Evolutionary conservation across 1,140 invertebrate genomes (phyloP), one percentile per base, ranked within the genome.

Genomic region (Manduca sexta): DNA sequence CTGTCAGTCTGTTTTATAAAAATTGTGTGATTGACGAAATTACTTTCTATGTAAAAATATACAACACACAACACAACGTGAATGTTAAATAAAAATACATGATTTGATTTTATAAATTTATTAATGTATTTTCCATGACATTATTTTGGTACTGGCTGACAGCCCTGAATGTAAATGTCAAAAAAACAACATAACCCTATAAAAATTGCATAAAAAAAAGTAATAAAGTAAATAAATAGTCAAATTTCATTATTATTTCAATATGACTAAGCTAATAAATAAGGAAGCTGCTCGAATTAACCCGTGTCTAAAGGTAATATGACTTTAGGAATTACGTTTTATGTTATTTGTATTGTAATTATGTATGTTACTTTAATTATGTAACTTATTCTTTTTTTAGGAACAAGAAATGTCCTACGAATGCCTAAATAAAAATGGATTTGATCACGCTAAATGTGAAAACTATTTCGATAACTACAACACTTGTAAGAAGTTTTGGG

Each of bases 401-500:
- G 90, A 91, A 71, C 89, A 90, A 62, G 75, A 89, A 43, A 56
- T 88, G 41, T 89, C 90, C 2, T 88, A 87, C 52, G 84, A 88
- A 67, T 92, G 90, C 57, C 71, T 91, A 18, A 84, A 87, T 60
- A 87, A 88, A 58, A 88, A 90, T 70, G 86, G 87, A 51, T 91
- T 85, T 62, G 83, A 90, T 53, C 87, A 86, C 39, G 84, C 88
- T n/a, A 89, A 89, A 66, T 92, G 90, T 60, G 77, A 87, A 68
- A 50, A 84, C 3, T 87, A 89, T 65, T 91, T 92, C 58, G 89
- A 89, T 33, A 92, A 92, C 58, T 92, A 91, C 54, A 91, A 90
- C 30, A 87, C 84, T 30, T 92, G 90, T 73, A 89, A 89, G 61
- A 88, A 88, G 49, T 90, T 89, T 67, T 90, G 89, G 89, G 89